A percentile compares a stretch with the other conserved stretches of the same genome.
Conservation (phyloP, 2,113 vertebrate species). For the Scalopus aquaticus region DNA sequence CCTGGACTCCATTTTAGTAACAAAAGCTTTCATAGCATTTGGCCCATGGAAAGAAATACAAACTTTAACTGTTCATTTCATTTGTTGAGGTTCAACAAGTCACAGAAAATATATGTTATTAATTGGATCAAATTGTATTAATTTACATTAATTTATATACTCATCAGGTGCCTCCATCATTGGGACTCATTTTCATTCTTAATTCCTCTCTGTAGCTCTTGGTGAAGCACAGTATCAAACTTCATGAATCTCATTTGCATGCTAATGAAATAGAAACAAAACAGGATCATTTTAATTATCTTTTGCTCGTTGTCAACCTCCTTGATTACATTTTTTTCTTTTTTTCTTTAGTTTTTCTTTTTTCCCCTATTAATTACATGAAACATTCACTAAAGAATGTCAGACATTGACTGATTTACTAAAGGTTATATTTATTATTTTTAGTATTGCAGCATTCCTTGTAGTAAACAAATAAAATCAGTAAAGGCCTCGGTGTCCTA, state of each 20-base stretch:
- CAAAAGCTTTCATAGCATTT: conserved; percentile 1
- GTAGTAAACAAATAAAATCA: not conserved
- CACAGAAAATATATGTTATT: conserved; percentile 62
- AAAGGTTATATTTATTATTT: conserved; percentile 35
- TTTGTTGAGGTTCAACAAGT: conserved; percentile 56
- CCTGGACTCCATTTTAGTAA: not conserved
- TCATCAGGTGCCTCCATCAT: conserved; percentile 61
- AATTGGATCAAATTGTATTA: conserved; percentile 64
- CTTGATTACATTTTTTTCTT: conserved; percentile 69
- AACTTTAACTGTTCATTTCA: conserved; percentile 52
- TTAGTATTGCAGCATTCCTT: not conserved
- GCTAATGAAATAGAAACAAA: conserved; percentile 70
- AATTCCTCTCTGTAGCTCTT: conserved; percentile 73
- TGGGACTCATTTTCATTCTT: conserved; percentile 70
- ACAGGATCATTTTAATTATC: conserved; percentile 75
- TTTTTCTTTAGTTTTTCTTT: conserved; percentile 70
- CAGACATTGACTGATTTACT: conserved; percentile 58
- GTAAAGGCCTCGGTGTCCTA: not conserved
- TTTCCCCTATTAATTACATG: conserved; percentile 50
- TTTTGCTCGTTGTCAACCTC: conserved; percentile 69
- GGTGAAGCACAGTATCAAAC: conserved; percentile 68
- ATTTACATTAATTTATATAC: conserved; percentile 74
- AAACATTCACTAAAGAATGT: conserved; percentile 48
- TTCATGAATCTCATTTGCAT: conserved; percentile 79
- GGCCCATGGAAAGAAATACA: conserved; percentile 2